Conservation (phyloP, 2,797 vertebrate species). For the Gouania willdenowi region DNA sequence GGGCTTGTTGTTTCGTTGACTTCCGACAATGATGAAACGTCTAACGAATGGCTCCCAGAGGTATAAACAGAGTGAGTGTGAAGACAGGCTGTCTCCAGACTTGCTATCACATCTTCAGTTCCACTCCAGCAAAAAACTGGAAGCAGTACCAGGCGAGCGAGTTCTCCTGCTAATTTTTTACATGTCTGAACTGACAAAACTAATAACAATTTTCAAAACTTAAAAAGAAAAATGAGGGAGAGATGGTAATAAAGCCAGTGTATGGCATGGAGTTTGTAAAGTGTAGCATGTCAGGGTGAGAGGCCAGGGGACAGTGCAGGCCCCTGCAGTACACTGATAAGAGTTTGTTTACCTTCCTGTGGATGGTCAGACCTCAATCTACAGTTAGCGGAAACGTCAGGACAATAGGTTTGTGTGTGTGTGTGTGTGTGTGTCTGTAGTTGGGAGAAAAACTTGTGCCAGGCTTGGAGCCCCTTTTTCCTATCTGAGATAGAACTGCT, state of each 20-base stretch:
- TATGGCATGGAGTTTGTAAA: conserved; percentile 43
- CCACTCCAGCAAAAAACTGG: conserved; percentile 39
- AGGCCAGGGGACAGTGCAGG: conserved; percentile 79
- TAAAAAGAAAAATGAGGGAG: conserved; percentile 35
- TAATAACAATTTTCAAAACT: conserved; percentile 47
- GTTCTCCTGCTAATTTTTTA: conserved; percentile 16
- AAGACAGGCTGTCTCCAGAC: conserved; percentile 74
- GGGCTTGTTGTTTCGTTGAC: conserved; percentile 50
- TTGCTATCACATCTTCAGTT: conserved; percentile 58
- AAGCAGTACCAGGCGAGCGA: conserved; percentile 28
- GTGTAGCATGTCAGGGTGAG: conserved; percentile 66
- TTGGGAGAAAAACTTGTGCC: conserved; percentile 49
- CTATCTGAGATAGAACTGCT: conserved; percentile 38
- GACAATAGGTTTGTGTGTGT: conserved; percentile 83
- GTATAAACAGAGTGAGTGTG: conserved; percentile 73
- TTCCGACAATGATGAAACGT: conserved; percentile 60
- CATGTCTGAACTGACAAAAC: conserved; percentile 52
- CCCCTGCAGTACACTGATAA: conserved; percentile 87
- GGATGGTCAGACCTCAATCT: conserved; percentile 81
- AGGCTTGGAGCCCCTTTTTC: conserved; percentile 59
- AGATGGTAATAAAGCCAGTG: conserved; percentile 53
- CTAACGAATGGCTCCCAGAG: conserved; percentile 69
- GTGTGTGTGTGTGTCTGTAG: conserved; percentile 51
- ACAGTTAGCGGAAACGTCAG: conserved; percentile 76
- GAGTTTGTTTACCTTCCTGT: conserved; percentile 91